These are phyloP conservation scores for Chlorocebus sabaeus DNA, from an alignment of 2,113 vertebrate species.

Conservation along the genomic window DNA sequence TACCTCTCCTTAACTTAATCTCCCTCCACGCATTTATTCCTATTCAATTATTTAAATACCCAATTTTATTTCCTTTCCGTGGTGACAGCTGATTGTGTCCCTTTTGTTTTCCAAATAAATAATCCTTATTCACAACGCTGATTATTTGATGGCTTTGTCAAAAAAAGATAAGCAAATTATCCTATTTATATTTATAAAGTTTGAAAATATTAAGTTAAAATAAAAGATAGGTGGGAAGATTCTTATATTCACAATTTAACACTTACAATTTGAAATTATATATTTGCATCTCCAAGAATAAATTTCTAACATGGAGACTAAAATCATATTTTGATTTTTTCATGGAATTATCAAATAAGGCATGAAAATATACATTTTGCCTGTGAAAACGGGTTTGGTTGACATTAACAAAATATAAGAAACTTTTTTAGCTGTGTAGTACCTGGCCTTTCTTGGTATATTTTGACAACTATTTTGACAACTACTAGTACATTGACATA, in stretches of 20 bases:
- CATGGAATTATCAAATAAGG: background rate
- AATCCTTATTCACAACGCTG: background rate
- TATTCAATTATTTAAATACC: background rate
- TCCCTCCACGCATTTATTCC: background rate
- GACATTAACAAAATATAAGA: background rate
- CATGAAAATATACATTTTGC: background rate
- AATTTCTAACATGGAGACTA: background rate
- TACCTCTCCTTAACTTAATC: background rate
- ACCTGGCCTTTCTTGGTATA: background rate
- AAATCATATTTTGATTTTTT: background rate
- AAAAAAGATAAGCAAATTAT: background rate
- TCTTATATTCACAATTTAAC: background rate
- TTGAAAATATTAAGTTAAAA: background rate
- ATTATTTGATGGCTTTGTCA: background rate
- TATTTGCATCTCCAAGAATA: background rate
- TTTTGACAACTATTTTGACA: background rate
- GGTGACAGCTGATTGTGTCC: background rate
- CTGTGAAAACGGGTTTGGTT: background rate
- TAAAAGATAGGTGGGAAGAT: background rate
- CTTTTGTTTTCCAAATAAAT: background rate
- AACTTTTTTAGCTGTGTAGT: background rate
- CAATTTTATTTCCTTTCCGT: background rate
- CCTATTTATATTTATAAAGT: background rate
- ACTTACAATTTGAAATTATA: background rate
- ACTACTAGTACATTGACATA: background rate